Percentiles rank a stretch among this genome's conserved stretches.
phyloP scores from a whole-genome alignment of 1,140 invertebrate genomes.

The Cotesia chilonis region DNA sequence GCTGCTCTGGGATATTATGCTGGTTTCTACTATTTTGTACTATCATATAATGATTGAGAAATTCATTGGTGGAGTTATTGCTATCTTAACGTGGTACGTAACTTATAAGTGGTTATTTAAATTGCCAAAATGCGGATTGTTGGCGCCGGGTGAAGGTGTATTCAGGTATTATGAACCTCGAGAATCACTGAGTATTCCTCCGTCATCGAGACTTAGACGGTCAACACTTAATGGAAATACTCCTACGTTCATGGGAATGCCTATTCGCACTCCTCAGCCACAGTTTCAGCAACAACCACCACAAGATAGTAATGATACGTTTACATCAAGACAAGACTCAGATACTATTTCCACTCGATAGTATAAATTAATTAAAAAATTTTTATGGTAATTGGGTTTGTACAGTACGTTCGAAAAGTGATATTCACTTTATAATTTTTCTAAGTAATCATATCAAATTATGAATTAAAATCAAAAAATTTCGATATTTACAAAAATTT shows the following conservation, averaged over 20 bases:
- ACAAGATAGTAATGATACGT: conserved; percentile 34
- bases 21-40: conserved; percentile 89
- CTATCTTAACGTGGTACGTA: conserved; percentile 89
- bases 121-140: conserved; percentile 69
- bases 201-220: conserved; percentile 42
- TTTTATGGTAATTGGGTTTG: background rate
- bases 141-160: conserved; percentile 78
- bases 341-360: conserved; percentile 3
- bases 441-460: too few relatives aligned
- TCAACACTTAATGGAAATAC: conserved; percentile 53
- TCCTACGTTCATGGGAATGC: conserved; percentile 82
- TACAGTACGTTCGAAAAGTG: too few relatives aligned
- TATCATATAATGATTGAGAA: conserved; percentile 97
- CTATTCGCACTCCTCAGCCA: conserved; percentile 65
- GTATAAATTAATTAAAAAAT: conserved; percentile 4
- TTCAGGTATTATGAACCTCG: conserved; percentile 80
- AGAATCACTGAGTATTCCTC: conserved; percentile 43
- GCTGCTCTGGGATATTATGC: conserved; percentile 93
- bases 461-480: too few relatives aligned
- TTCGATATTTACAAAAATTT: too few relatives aligned
- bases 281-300: too few relatives aligned
- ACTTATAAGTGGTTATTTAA: conserved; percentile 88
- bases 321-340: background rate
- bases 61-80: conserved; percentile 85
- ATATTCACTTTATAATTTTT: too few relatives aligned